Conservation (phyloP, 2,888 invertebrate species). For the Ypsolopha sequella region DNA sequence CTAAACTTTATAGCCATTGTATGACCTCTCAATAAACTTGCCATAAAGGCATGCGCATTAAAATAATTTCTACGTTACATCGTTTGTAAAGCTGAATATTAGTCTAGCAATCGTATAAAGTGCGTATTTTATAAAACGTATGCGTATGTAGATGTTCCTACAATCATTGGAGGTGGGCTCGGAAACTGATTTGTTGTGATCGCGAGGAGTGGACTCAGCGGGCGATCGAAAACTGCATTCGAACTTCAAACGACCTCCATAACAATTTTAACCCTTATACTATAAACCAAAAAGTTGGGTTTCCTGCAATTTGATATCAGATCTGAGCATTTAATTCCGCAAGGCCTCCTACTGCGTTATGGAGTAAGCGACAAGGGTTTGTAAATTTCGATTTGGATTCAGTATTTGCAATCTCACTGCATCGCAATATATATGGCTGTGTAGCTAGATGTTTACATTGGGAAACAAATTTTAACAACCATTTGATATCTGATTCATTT, state of each 20-base stretch:
- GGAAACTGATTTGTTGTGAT: conserved; percentile 68
- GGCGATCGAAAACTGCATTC: conserved; percentile 61
- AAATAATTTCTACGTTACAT: background rate
- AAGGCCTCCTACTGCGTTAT: conserved; percentile 64
- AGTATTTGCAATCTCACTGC: conserved; percentile 58
- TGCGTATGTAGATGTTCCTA: background rate
- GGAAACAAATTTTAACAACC: conserved; percentile 52
- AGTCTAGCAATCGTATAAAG: conserved; percentile 1
- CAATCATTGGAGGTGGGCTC: conserved; percentile 45
- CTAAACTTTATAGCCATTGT: background rate
- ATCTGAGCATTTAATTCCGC: conserved; percentile 51
- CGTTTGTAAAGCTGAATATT: background rate
- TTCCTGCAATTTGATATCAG: conserved; percentile 17
- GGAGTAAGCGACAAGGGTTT: conserved; percentile 62
- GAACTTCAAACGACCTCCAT: conserved; percentile 27
- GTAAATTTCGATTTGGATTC: conserved; percentile 62
- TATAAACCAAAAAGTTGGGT: conserved; percentile 23
- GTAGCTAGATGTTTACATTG: conserved; percentile 59
- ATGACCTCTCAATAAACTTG: conserved; percentile 1
- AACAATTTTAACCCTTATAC: conserved; percentile 28
- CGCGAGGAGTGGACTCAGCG: conserved; percentile 61
- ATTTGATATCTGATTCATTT: conserved; percentile 15
- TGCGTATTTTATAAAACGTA: background rate
- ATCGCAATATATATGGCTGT: conserved; percentile 37
- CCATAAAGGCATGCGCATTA: background rate